A percentile compares a stretch with the other conserved stretches of the same genome.
Conservation (phyloP, 2,797 vertebrate genomes). For the Liparis tanakae region DNA sequence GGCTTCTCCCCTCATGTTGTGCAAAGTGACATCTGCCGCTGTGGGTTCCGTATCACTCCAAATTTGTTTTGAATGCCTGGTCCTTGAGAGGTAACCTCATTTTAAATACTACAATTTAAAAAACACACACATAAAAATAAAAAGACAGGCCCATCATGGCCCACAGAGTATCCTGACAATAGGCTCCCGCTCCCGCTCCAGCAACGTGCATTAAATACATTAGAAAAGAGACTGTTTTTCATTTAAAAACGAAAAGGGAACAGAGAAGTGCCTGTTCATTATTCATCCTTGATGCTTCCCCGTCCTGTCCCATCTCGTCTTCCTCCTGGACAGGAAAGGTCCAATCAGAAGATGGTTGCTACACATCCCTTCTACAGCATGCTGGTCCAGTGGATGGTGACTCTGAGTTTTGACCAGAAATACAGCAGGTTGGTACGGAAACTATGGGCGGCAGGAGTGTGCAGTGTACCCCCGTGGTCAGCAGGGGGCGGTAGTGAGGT, state of each 20-base stretch:
- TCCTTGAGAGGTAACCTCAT: conserved; percentile 13
- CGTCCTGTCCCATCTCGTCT: conserved; percentile 12
- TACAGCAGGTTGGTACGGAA: not conserved
- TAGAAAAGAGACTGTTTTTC: not conserved
- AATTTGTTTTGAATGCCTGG: not conserved
- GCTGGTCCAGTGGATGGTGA: conserved; percentile 10
- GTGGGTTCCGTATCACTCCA: not conserved
- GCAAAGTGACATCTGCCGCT: not conserved
- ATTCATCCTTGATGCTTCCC: conserved; percentile 3
- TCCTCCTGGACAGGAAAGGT: not conserved
- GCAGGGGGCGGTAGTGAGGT: conserved; percentile 51
- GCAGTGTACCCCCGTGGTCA: conserved; percentile 51
- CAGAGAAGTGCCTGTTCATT: conserved; percentile 38
- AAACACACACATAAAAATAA: conserved; percentile 13
- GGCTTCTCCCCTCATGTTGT: conserved; percentile 1
- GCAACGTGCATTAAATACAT: conserved; percentile 30
- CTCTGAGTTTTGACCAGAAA: conserved; percentile 39
- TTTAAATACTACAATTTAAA: conserved; percentile 48
- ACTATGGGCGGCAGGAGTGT: not conserved
- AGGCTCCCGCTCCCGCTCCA: not conserved
- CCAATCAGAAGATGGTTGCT: not conserved
- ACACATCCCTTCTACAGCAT: conserved; percentile 1
- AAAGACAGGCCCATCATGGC: conserved; percentile 19
- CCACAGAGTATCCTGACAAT: not conserved
- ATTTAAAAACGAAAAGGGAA: conserved; percentile 29